Base-by-base conservation (phyloP, 2,113 vertebrate genomes). In the Oreochromis aureus region DNA sequence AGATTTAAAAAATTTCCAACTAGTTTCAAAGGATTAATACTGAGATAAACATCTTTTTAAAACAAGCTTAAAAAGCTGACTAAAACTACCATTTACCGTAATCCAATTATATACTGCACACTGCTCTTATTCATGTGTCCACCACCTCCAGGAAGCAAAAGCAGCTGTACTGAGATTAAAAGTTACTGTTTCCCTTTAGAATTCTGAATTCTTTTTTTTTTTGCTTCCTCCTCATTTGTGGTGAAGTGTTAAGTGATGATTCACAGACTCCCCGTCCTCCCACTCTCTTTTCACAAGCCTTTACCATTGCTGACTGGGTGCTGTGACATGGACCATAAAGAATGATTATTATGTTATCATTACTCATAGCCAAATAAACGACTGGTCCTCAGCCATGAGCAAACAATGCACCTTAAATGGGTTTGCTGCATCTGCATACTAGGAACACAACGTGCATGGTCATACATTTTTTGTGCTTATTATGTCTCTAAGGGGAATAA, bases 201-300 rank as follows among this genome's bases (percentile, higher is more conserved):
- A 85, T 91, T 56, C 78, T 90, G 59, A 69, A 69, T 55, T 19
- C 1, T 90, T 24, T 80, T 53, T 36, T 39, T 66, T 66, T 3
- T 66, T 39, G 85, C 53, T 82, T 76, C 86, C 73, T 86, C 71
- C 84, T 89, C 59, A 12, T 44, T 89, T 44, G 22, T 90, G 61
- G 84, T 56, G 71, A 89, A 91, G 86, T 82, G 87, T 73, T 91
- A 87, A 86, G 19, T 39, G 86, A 91, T 94, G 92, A 95, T 85
- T 95, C 94, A 95, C 82, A 4, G 36, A 61, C 79, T 90, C 59
- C 66, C 86, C 59, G 5, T 89, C 91, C 81, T 93, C 90, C 92
- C 82, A 90, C 88, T 86, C 82, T 66, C 56, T 88, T 91, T 86
- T 91, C 55, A 85, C 78, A 86, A 83, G 71, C 51, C 91, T 93